A percentile compares a stretch with the other conserved stretches of the same genome.
Evolutionary conservation across 2,888 invertebrate genomes (phyloP).

Genomic region (Liopterus haemorrhoidalis): DNA sequence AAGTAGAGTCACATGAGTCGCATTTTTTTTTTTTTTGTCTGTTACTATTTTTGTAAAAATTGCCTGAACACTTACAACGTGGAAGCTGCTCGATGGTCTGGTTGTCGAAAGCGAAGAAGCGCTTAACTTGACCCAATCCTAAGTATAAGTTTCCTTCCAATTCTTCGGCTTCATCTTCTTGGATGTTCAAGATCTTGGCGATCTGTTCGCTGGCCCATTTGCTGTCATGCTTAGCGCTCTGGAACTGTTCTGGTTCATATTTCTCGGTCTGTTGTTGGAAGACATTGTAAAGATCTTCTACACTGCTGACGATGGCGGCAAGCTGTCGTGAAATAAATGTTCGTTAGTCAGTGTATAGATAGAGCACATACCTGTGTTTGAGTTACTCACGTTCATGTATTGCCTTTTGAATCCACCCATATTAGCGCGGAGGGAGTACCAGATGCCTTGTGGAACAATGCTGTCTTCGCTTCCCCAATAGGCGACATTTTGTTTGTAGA

Average conservation of each 20-base stretch:
- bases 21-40: neutral
- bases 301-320: slow-evolving; percentile 45
- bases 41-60: slow-evolving; percentile 11
- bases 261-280: slow-evolving; percentile 37
- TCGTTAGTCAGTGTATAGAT: slow-evolving; percentile 12
- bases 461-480: slow-evolving; percentile 55
- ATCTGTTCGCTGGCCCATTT: slow-evolving; percentile 53
- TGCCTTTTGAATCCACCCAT: slow-evolving; percentile 41
- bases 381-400: slow-evolving; percentile 33
- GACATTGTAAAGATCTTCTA: slow-evolving; percentile 42
- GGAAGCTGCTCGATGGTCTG: slow-evolving; percentile 50
- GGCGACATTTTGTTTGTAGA: slow-evolving; percentile 43
- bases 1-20: too few relatives aligned
- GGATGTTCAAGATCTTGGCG: slow-evolving; percentile 53
- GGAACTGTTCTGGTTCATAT: slow-evolving; percentile 32
- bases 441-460: slow-evolving; percentile 48
- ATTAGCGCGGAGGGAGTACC: slow-evolving; percentile 35
- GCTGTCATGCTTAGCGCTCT: slow-evolving; percentile 30
- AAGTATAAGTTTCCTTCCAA: slow-evolving; percentile 50
- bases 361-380: slow-evolving; percentile 21
- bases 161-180: slow-evolving; percentile 49
- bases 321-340: slow-evolving; percentile 29
- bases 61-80: slow-evolving; percentile 34
- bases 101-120: slow-evolving; percentile 52
- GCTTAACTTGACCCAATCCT: slow-evolving; percentile 46